These are phyloP conservation scores for Aplidium turbinatum DNA, from an alignment of 23 tunicate species.

Conservation along the genomic window DNA sequence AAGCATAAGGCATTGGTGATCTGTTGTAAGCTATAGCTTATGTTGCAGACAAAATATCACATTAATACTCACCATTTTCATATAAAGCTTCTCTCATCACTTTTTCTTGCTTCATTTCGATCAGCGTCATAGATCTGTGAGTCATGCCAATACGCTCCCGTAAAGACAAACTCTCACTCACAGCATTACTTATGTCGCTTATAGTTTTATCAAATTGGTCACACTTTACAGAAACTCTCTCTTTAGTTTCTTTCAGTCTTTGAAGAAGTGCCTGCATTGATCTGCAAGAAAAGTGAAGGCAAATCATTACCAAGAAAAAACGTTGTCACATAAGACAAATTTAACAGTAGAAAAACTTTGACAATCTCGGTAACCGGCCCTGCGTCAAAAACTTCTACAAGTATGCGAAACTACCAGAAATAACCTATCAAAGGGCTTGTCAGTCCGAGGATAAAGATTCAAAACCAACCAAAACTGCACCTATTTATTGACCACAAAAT, in stretches of 20 bases:
- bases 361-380: too few relatives aligned
- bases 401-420: too few relatives aligned
- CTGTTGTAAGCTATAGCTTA: background rate
- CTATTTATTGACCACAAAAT: too few relatives aligned
- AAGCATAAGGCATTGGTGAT: background rate
- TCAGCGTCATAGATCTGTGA: constrained; percentile 54
- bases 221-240: background rate
- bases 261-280: constrained; percentile 6
- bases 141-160: constrained; percentile 58
- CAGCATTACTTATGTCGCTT: constrained; percentile 28
- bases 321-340: too few relatives aligned
- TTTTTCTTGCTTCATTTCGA: constrained; percentile 65
- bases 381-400: too few relatives aligned
- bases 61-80: constrained; percentile 68
- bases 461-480: too few relatives aligned
- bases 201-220: constrained; percentile 24
- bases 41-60: too few relatives aligned
- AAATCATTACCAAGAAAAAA: too few relatives aligned
- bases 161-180: constrained; percentile 20
- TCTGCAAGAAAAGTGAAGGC: too few relatives aligned
- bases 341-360: too few relatives aligned
- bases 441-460: too few relatives aligned
- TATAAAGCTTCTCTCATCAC: constrained; percentile 59
- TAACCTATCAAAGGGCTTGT: too few relatives aligned
- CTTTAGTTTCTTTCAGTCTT: constrained; percentile 19